phyloP scores from a whole-genome alignment of 2,888 invertebrate species.

The Smittia aterrima region DNA sequence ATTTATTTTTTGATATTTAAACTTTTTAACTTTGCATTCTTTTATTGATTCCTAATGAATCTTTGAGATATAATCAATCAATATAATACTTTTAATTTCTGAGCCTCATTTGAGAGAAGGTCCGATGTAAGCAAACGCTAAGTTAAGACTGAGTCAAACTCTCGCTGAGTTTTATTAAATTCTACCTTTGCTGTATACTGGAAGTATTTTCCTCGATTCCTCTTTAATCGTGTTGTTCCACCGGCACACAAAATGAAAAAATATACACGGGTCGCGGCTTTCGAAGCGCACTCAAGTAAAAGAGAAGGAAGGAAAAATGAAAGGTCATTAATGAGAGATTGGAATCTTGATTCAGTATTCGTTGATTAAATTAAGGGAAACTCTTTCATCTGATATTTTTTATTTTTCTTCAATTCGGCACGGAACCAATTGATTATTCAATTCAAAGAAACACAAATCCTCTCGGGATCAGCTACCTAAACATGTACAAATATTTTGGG shows the following conservation, averaged over 20 bases:
- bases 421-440: conserved; percentile 13
- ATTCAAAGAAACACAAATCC: background rate
- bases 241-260: background rate
- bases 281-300: conserved; percentile 10
- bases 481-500: too few relatives aligned
- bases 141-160: conserved; percentile 34
- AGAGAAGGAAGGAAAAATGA: conserved; percentile 29
- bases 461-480: too few relatives aligned
- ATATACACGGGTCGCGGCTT: background rate
- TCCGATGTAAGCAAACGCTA: conserved; percentile 29
- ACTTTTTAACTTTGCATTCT: too few relatives aligned
- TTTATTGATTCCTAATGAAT: too few relatives aligned
- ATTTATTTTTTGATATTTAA: background rate
- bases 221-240: conserved; percentile 15
- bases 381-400: background rate
- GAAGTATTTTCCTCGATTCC: conserved; percentile 39
- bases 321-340: conserved; percentile 29
- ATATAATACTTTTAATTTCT: background rate
- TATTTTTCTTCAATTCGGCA: background rate
- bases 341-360: background rate
- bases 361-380: conserved; percentile 11
- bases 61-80: too few relatives aligned
- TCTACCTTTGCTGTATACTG: conserved; percentile 25
- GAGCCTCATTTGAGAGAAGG: background rate
- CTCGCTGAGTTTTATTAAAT: conserved; percentile 34